Evolutionary conservation across 1,140 invertebrate genomes (phyloP), one percentile per base, ranked within the genome.

Genomic region (Yoshiicerus persimilis): DNA sequence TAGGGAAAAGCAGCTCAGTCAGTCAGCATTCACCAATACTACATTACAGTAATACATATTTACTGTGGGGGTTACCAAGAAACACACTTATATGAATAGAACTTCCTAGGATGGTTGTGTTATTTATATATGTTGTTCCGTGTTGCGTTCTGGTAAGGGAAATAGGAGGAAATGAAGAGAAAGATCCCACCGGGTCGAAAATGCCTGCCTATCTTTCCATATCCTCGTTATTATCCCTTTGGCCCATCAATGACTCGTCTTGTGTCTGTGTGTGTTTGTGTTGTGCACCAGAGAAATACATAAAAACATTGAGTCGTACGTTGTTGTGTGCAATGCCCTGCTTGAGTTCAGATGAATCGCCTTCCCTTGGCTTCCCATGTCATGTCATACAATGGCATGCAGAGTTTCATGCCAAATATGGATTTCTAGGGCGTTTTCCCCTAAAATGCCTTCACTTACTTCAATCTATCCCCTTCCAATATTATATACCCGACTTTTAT

Each of bases 381-480:
- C 75, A 80, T 80, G 32, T 80, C 30, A 36, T 36, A 80, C 30
- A 34, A 36, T 85, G 56, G 85, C 85, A 86, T 86, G 85, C 47
- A 86, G 85, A 86, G 85, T 66, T 66, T 39, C 64, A 38, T 62
- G 32, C 87, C 87, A 88, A 88, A 88, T 88, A 86, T 86, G 84
- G 87, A 88, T 88, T 88, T 88, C 80, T 47, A 86, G 87, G 87
- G 87, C 80, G 87, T 88, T 88, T 88, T 88, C 87, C 86, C 86
- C 41, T 56, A 86, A 87, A 87, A 77, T 87, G 70, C 86, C 86
- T 70, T 75, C 30, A 87, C 39, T 84, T 80, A 87, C 39, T 84
- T 80, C 30, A 64, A 41, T 62, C 32, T 75, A 27, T 83, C 83
- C 66, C 47, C 34, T 38, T 84, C 56, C 75, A 87, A 56, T 41